Base-by-base conservation (phyloP, 2,797 vertebrate genomes). In the Monodelphis domestica region DNA sequence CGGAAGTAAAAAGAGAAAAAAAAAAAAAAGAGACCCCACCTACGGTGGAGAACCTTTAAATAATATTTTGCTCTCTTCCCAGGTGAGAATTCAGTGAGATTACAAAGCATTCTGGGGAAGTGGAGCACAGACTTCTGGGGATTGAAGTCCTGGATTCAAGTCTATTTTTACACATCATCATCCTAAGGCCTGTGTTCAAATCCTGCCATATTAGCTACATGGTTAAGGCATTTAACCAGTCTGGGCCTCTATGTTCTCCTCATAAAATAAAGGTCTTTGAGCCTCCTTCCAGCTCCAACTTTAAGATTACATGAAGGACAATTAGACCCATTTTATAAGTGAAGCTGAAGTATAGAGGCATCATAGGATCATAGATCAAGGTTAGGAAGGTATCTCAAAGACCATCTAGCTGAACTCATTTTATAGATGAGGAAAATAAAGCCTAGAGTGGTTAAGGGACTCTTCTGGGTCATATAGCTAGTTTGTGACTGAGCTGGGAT, bases 361-460 rank as follows among this genome's bases (percentile, higher is more conserved):
- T 38, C 63, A 9, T 38, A 38, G n/a, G 15, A 70, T 70, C 63
- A 14, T 33, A 15, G 33, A 63, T 63, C n/a, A 15, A 21, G 63
- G 24, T 70, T 38, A 5, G 63, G 57, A 59, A 33, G 57, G 30
- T 59, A 33, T 12, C 12, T 59, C 30, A 59, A 30, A 59, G 29
- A 33, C 29, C 57, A 59, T 59, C 33, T 59, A 33, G 3, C 2
- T 38, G 3, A 38, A 51, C 4, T 29, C 50, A 10, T 78, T 96
- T 92, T 93, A 56, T 29, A 53, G 29, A 51, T 90, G 54, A 93
- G 91, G 91, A 97, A 92, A 45, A 7, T 0, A n/a, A 95, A 78
- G 38, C 63, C 91, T 88, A 87, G 91, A 90, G n/a, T 95, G 90
- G 26, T 14, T 53, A 92, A 2, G 7, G 88, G 78, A 92, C 54